Evolutionary conservation across 2,797 vertebrate species (phyloP).

Genomic region (Clarias fuscus): DNA sequence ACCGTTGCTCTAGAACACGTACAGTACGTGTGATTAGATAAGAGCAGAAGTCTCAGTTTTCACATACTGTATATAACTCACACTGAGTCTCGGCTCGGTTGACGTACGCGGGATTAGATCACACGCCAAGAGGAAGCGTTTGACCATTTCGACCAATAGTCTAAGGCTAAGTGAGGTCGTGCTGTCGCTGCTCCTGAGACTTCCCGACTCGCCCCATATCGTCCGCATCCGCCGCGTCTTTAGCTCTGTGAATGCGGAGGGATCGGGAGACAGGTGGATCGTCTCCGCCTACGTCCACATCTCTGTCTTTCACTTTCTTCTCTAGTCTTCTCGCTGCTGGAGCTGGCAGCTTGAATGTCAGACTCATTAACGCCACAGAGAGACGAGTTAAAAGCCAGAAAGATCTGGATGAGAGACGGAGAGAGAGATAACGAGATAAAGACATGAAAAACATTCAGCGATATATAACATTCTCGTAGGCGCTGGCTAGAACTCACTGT

Average conservation of each 20-base stretch:
- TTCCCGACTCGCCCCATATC: background rate
- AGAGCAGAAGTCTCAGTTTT: background rate
- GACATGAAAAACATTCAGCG: too few relatives aligned
- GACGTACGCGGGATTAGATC: background rate
- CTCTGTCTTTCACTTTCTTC: background rate
- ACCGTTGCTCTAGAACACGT: background rate
- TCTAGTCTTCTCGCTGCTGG: background rate
- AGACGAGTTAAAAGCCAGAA: background rate
- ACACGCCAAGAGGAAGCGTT: background rate
- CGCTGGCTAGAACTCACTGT: background rate
- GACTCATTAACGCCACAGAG: slow-evolving; percentile 21
- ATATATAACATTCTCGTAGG: background rate
- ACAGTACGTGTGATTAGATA: background rate
- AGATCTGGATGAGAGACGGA: background rate
- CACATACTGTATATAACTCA: background rate
- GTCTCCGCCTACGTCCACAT: background rate
- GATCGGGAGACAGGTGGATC: background rate
- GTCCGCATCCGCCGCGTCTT: background rate
- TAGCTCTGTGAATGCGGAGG: background rate
- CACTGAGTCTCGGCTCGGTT: background rate
- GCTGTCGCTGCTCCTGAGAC: background rate
- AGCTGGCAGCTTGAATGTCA: slow-evolving; percentile 29
- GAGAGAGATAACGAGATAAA: background rate
- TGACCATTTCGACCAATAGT: background rate
- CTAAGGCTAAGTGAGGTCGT: background rate